phyloP scores from a whole-genome alignment of 1,140 invertebrate species.

The Dreissena polymorpha region DNA sequence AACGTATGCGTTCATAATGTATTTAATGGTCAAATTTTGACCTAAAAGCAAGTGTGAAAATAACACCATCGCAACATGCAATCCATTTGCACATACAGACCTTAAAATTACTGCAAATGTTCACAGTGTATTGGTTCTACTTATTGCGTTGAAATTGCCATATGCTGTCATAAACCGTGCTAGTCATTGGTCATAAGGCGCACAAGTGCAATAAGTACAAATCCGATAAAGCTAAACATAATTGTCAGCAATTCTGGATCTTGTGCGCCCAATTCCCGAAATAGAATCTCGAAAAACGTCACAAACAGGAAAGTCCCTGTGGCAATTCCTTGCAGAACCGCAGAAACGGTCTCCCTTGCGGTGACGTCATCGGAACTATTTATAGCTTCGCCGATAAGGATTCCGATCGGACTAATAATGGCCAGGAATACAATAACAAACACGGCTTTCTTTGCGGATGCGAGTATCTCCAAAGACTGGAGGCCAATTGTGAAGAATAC shows the following conservation, averaged over 20 bases:
- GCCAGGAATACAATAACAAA: constrained; percentile 81
- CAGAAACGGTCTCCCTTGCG: constrained; percentile 76
- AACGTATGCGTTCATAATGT: too few species aligned
- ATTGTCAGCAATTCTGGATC: constrained; percentile 47
- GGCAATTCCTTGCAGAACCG: constrained; percentile 84
- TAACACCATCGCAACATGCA: too few species aligned
- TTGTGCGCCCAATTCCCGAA: constrained; percentile 73
- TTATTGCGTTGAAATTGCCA: too few species aligned
- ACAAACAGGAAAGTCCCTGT: constrained; percentile 95
- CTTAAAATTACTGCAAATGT: too few species aligned
- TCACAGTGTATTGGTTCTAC: too few species aligned
- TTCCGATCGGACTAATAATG: constrained; percentile 84
- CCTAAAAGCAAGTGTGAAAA: too few species aligned
- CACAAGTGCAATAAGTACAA: constrained; percentile 55
- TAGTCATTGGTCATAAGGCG: constrained; percentile 46
- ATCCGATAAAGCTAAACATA: constrained; percentile 53
- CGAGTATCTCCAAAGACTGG: constrained; percentile 82
- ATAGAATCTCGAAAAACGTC: constrained; percentile 94
- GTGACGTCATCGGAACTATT: constrained; percentile 63
- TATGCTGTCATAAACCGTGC: not conserved
- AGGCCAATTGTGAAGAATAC: constrained; percentile 90
- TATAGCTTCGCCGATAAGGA: constrained; percentile 83
- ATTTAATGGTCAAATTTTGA: too few species aligned
- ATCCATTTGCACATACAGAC: too few species aligned
- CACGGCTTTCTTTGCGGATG: constrained; percentile 79